A percentile compares a stretch with the other conserved stretches of the same genome.
Conservation (phyloP, 2,113 vertebrate genomes). For the Pelecanoides urinatrix region DNA sequence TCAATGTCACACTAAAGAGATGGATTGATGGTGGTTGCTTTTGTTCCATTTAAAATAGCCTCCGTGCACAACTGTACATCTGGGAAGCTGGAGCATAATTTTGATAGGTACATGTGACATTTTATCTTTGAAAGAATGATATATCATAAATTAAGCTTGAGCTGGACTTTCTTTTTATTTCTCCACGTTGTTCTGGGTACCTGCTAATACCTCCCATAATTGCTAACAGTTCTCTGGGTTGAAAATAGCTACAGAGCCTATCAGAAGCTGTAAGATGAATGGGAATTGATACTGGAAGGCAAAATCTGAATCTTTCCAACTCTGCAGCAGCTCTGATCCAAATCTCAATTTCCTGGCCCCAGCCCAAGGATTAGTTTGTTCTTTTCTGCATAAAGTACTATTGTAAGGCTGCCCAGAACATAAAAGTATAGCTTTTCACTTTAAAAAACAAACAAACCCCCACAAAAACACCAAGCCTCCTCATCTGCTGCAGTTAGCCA, state of each 20-base stretch:
- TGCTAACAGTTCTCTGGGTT: not conserved
- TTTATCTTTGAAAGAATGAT: not conserved
- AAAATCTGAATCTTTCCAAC: not conserved
- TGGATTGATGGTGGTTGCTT: not conserved
- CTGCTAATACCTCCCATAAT: not conserved
- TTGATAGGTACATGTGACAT: not conserved
- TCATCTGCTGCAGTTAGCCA: not conserved
- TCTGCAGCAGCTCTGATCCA: not conserved
- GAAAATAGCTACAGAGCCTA: not conserved
- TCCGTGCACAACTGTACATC: not conserved
- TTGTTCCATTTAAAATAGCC: not conserved
- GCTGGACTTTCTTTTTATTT: not conserved
- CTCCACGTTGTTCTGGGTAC: not conserved
- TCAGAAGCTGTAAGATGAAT: not conserved
- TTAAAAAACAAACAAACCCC: not conserved
- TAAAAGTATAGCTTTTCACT: not conserved
- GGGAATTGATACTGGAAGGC: not conserved
- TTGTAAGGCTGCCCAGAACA: not conserved
- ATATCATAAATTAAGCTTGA: not conserved
- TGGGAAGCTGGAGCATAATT: not conserved
- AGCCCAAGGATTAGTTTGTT: not conserved
- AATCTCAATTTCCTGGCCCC: not conserved
- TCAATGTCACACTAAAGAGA: not conserved
- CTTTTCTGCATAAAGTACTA: not conserved
- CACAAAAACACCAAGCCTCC: not conserved